A percentile compares a stretch with the other conserved stretches of the same genome.
phyloP scores from a whole-genome alignment of 1,140 invertebrate species.

The Euwallacea similis region DNA sequence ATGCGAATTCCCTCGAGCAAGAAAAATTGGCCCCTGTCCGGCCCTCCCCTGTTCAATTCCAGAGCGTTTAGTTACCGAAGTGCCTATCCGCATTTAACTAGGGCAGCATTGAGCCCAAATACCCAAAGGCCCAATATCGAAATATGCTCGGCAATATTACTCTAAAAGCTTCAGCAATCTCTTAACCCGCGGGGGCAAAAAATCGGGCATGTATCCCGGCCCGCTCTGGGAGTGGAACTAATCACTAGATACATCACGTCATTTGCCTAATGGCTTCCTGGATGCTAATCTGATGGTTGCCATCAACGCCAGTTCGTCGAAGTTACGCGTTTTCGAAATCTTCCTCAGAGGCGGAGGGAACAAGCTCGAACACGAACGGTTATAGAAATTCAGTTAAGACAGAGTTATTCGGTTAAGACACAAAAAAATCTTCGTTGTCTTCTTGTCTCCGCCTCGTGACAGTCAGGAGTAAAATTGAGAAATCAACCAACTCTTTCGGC shows the following conservation, averaged over 20 bases:
- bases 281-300: slow-evolving; percentile 49
- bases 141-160: not conserved
- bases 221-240: slow-evolving; percentile 43
- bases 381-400: too few relatives aligned
- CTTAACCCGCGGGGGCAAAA: slow-evolving; percentile 24
- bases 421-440: too few relatives aligned
- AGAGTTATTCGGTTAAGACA: too few relatives aligned
- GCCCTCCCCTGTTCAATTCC: too few relatives aligned
- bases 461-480: too few relatives aligned
- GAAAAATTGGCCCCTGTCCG: too few relatives aligned
- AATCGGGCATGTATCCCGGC: slow-evolving; percentile 23
- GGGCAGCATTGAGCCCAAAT: not conserved
- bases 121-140: not conserved
- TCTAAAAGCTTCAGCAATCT: slow-evolving; percentile 20
- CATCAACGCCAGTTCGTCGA: slow-evolving; percentile 39
- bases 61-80: too few relatives aligned
- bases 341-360: slow-evolving; percentile 8
- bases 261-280: slow-evolving; percentile 54
- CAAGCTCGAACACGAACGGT: too few relatives aligned
- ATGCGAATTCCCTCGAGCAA: too few relatives aligned
- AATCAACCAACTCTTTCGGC: too few relatives aligned
- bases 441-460: too few relatives aligned
- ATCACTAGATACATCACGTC: slow-evolving; percentile 53
- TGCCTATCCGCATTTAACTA: too few relatives aligned
- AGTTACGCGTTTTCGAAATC: slow-evolving; percentile 17